These are phyloP conservation scores for Plusia festucae DNA, from an alignment of 2,888 invertebrate genomes.

Conservation along the genomic window DNA sequence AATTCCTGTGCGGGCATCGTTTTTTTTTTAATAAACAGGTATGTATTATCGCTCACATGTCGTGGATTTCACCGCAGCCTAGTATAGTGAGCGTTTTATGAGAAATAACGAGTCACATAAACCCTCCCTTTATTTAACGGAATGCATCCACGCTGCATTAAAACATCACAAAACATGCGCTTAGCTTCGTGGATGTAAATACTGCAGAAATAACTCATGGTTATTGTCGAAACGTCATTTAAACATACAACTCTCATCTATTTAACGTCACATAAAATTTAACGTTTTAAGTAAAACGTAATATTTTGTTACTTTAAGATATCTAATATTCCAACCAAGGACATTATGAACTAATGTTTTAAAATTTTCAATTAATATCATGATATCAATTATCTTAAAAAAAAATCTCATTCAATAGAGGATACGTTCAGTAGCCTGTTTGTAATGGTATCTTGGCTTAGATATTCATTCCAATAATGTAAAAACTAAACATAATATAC, in stretches of 20 bases:
- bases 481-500: too few relatives aligned
- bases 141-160: slow-evolving; percentile 48
- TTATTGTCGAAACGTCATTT: slow-evolving; percentile 38
- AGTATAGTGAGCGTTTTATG: slow-evolving; percentile 46
- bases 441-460: too few relatives aligned
- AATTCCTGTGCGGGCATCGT: too few relatives aligned
- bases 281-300: slow-evolving; percentile 19
- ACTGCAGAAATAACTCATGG: slow-evolving; percentile 40
- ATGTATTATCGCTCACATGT: slow-evolving; percentile 25
- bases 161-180: slow-evolving; percentile 54
- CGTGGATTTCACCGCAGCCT: slow-evolving; percentile 25
- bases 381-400: too few relatives aligned
- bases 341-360: too few relatives aligned
- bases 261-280: slow-evolving; percentile 24
- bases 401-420: too few relatives aligned
- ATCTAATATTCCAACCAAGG: background rate
- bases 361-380: too few relatives aligned
- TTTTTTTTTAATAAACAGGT: too few relatives aligned
- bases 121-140: slow-evolving; percentile 52
- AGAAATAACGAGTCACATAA: slow-evolving; percentile 59
- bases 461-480: too few relatives aligned
- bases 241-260: slow-evolving; percentile 40
- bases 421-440: too few relatives aligned
- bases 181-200: slow-evolving; percentile 58
- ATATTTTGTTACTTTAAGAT: too few relatives aligned